Evolutionary conservation across 2,113 vertebrate species (phyloP), one percentile per base, ranked within the genome.

Genomic region (Catharus minimus): DNA sequence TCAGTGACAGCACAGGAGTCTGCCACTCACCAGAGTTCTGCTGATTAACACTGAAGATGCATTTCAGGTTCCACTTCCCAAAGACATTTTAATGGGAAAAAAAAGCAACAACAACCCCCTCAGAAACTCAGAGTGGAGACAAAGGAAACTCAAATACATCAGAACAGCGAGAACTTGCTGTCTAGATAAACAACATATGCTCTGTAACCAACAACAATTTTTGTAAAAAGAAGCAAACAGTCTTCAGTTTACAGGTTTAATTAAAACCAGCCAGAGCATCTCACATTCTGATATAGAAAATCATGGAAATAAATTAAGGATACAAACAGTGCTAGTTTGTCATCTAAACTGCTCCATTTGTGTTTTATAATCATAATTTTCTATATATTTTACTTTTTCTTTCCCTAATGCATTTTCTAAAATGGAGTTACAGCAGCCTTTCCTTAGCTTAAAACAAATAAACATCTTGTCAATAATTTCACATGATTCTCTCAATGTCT

Each of bases 181-280:
- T 41, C 58, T 83, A 61, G 61, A 62, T 28, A 74, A 92, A 90
- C 56, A 73, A 66, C 65, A 86, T 43, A 81, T 47, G 62, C 19
- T 88, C 36, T 18, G 18, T 30, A 72, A 52, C 43, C 49, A 82
- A 56, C 66, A 79, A 36, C 27, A 16, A 24, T 85, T 58, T 43
- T 64, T 32, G 14, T 11, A 10, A 57, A 79, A 76, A 26, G 13
- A 22, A 82, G n/a, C 22, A 71, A 81, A 38, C 13, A 44, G 27
- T n/a, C 38, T 77, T 69, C 56, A 57, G 56, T 74, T 84, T 84
- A 11, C 60, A 84, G 56, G 81, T 84, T 93, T 90, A 92, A 95
- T 89, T 93, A 92, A 86, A 86, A 74, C 22, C 68, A 89, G 65
- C 20, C 52, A 84, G 23, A 73, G 56, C 73, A 92, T 78, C 88